A percentile compares a stretch with the other conserved stretches of the same genome.
Conservation (phyloP, 2,888 invertebrate species). For the Eupeodes latifasciatus region DNA sequence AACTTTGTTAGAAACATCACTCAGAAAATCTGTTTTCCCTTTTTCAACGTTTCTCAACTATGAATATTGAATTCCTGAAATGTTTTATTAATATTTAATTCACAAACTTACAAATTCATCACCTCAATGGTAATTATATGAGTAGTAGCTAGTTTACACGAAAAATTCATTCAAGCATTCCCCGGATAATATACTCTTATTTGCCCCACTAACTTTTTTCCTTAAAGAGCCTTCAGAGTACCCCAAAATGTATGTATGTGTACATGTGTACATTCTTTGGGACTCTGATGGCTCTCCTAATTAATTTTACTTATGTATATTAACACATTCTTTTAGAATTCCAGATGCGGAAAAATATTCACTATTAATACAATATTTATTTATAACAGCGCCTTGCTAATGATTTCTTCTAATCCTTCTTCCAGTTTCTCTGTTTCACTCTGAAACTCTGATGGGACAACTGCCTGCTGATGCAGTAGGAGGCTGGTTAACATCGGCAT, state of each 20-base stretch:
- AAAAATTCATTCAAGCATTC: background rate
- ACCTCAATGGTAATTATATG: background rate
- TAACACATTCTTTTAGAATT: background rate
- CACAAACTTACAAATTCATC: background rate
- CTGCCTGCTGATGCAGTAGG: no score
- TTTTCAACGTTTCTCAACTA: background rate
- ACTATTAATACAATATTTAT: conserved; percentile 14
- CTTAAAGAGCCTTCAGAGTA: no score
- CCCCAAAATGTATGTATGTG: no score
- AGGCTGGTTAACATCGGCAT: conserved; percentile 12
- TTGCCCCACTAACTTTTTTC: background rate
- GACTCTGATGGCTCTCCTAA: background rate
- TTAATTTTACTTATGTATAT: conserved; percentile 21
- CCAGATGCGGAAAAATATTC: conserved; percentile 6
- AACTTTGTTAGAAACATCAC: background rate
- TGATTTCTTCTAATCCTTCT: conserved; percentile 68
- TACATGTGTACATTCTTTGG: background rate
- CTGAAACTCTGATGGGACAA: background rate
- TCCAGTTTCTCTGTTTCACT: background rate
- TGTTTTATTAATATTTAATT: conserved; percentile 7
- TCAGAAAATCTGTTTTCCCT: background rate
- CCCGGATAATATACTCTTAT: background rate
- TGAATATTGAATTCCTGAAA: background rate
- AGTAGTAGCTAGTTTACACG: no score
- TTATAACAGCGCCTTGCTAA: conserved; percentile 58